Percentiles rank a stretch among this genome's conserved stretches.
Evolutionary conservation across 2,888 invertebrate genomes (phyloP).

Genomic region (Orthosia gracilis): DNA sequence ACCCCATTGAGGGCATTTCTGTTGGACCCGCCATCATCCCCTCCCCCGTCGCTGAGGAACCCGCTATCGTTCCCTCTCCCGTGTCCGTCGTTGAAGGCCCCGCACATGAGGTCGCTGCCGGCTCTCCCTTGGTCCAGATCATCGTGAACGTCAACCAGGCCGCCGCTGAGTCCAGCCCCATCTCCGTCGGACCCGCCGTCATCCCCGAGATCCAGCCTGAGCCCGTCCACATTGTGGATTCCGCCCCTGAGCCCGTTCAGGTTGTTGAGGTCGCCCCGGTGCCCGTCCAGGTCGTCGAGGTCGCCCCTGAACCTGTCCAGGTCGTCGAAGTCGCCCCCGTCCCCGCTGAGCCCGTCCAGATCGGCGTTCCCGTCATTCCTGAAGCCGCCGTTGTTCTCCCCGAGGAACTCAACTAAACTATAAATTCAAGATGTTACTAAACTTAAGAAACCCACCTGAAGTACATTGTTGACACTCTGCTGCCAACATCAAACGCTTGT

Average conservation of each 20-base stretch:
- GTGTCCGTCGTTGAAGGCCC: conserved; percentile 40
- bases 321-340: background rate
- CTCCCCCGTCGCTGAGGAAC: conserved; percentile 33
- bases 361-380: conserved; percentile 56
- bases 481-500: conserved; percentile 10
- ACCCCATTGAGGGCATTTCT: no score
- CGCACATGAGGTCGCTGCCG: no score
- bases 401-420: conserved; percentile 73
- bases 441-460: conserved; percentile 10
- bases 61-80: conserved; percentile 39
- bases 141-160: no score
- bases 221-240: conserved; percentile 16
- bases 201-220: conserved; percentile 58
- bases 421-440: background rate
- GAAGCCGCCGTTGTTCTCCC: conserved; percentile 69
- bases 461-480: conserved; percentile 8
- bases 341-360: conserved; percentile 61
- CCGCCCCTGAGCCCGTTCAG: conserved; percentile 47
- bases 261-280: conserved; percentile 38
- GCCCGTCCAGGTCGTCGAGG: conserved; percentile 30
- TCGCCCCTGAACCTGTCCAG: conserved; percentile 38
- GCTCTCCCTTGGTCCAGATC: no score
- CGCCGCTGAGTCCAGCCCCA: no score
- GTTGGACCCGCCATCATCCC: conserved; percentile 50
- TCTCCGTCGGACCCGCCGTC: conserved; percentile 62